Evolutionary conservation across 2,113 vertebrate species (phyloP).

Genomic region (Stigmatopora nigra): DNA sequence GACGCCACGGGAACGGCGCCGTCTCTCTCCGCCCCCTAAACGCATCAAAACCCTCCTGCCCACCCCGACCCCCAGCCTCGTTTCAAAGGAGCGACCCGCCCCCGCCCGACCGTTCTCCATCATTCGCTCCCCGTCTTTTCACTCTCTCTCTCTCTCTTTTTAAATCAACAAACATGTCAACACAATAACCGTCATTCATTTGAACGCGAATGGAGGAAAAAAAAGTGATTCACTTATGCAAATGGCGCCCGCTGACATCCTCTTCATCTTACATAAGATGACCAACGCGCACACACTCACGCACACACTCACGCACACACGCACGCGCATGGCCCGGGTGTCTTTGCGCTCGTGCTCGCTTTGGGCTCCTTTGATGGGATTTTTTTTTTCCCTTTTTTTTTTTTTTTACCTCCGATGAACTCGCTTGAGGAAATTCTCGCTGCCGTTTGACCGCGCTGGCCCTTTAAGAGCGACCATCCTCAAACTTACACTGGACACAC

Average conservation of each 20-base stretch:
- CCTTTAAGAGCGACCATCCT: conserved; percentile 6
- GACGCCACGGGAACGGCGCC: background rate
- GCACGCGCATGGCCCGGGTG: background rate
- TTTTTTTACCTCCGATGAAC: background rate
- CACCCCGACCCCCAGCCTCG: background rate
- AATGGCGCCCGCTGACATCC: background rate
- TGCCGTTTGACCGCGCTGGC: background rate
- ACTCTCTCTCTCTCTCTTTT: background rate
- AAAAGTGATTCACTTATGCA: background rate
- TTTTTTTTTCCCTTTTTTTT: too few relatives aligned
- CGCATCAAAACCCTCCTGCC: background rate
- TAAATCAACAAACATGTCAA: background rate
- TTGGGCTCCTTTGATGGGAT: background rate
- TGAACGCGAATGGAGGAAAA: background rate
- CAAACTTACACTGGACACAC: background rate
- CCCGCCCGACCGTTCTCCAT: background rate
- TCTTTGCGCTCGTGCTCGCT: background rate
- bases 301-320: background rate
- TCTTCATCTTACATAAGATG: background rate
- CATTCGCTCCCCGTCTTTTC: conserved; percentile 4
- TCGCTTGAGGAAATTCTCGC: too few relatives aligned
- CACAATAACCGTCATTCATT: background rate
- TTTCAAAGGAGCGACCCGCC: background rate
- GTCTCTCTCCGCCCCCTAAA: background rate
- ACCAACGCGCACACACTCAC: background rate